Evolutionary conservation across 1,140 invertebrate species (phyloP), one percentile per base, ranked within the genome.

Genomic region (Drosophila auraria): DNA sequence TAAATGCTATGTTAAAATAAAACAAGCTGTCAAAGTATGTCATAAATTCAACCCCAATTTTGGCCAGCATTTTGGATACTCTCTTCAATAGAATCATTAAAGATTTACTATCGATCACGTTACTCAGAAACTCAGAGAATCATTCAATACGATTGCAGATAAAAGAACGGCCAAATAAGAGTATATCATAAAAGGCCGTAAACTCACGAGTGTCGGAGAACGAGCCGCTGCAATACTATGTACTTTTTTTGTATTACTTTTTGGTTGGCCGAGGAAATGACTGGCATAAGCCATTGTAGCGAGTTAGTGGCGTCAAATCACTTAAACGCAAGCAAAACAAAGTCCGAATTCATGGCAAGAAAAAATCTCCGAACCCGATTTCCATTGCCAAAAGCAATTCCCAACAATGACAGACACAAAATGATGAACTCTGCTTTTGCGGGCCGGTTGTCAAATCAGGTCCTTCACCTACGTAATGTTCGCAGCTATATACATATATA

Each of bases 361-460:
- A 44, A 72, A 40, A 60, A 50, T 38, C 54, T 25, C 14, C 51
- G 44, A 63, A 58, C 38, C 53, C 57, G 57, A 66, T 68, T 76
- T 40, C 61, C 75, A 49, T 62, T 54, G 51, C 64, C 79, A 49
- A 81, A 80, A 66, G 73, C 61, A 81, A 87, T 80, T 77, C 64
- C 49, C 86, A 42, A 89, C 73, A 81, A 87, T 89, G 84, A 89
- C 84, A 72, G 68, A 73, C 86, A 81, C 83, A 87, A 87, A 87
- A 89, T 81, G 81, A 81, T 76, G 80, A 69, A 72, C 65, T 74
- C 54, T 71, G 82, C 49, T 68, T 59, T 73, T 61, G 50, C 61
- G 58, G 74, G 58, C 65, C 64, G 44, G 51, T 65, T 68, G 59
- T 76, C 56, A 68, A 87, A 80, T 77, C 76, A 65, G 51, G 69